A percentile compares a stretch with the other conserved stretches of the same genome.
phyloP scores from a whole-genome alignment of 1,140 invertebrate species.

The Drosophila novamexicana region DNA sequence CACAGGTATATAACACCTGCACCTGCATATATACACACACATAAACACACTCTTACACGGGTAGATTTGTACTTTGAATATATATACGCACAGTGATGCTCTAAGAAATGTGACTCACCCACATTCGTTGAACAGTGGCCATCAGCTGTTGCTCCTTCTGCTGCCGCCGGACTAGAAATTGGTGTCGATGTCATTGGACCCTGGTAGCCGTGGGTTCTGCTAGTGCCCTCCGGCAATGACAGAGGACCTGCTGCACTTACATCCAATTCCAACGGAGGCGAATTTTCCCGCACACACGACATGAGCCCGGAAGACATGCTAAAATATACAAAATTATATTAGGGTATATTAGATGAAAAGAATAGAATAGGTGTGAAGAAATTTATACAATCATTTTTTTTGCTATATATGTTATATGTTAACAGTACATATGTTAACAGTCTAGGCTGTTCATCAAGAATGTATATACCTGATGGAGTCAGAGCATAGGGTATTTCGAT shows the following conservation, averaged over 20 bases:
- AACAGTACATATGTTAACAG: no score
- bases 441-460: no score
- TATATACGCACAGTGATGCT: slow-evolving; percentile 11
- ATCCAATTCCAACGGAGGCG: slow-evolving; percentile 83
- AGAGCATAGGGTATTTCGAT: no score
- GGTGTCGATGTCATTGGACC: slow-evolving; percentile 66
- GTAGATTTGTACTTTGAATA: neutral
- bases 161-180: slow-evolving; percentile 50
- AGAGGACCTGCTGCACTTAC: slow-evolving; percentile 61
- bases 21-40: neutral
- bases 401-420: no score
- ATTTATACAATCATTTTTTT: no score
- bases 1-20: neutral
- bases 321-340: slow-evolving; percentile 26
- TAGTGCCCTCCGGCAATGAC: slow-evolving; percentile 65
- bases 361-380: no score
- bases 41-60: slow-evolving; percentile 2
- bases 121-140: slow-evolving; percentile 45
- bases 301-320: slow-evolving; percentile 84
- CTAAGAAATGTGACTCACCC: slow-evolving; percentile 52
- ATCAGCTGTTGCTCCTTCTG: slow-evolving; percentile 38
- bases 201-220: slow-evolving; percentile 40
- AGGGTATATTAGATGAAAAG: neutral
- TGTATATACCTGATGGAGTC: no score
- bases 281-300: slow-evolving; percentile 86